Evolutionary conservation across 2,888 invertebrate species (phyloP), one percentile per base, ranked within the genome.

Genomic region (Drosophila mettleri): DNA sequence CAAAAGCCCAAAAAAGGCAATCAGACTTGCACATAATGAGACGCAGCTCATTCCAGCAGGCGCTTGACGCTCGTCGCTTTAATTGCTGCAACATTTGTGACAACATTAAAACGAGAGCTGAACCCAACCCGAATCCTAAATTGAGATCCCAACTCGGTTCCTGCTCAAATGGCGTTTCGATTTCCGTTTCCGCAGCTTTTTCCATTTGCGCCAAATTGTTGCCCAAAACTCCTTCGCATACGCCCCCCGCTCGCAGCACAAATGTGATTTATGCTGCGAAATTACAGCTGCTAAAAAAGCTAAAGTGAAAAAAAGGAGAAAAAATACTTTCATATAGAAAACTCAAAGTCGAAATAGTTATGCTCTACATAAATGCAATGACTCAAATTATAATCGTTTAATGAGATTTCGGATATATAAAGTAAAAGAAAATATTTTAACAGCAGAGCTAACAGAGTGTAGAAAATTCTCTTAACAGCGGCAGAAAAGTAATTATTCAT

Each of bases 1-100:
- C 73, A 64, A 41, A 59, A 55, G 61, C 64, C 84, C 86, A 70
- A 88, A 86, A 86, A 83, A 80, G 82, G 80, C 65, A 80, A 75
- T 78, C 48, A 64, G 74, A 68, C 78, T 64, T 78, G 74, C 74
- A 68, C 74, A 80, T 72, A 77, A 86, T 77, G 83, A 78, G 79
- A 60, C 60, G 57, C 57, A 22, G 54, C 54, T 59, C 55, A 62
- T 60, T 53, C 57, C 51, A 59, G 55, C 63, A 41, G 49, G 49
- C 39, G 18, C 46, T 9, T 18, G 46, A 14, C 48, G 34, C 31
- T 16, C 18, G 36, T 45, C 49, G 60, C 67, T 65, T 78, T 87
- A 85, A 87, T 82, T 82, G 68, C 72, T 53, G 71, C 52, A 62
- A 43, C 75, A 75, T 65, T 74, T 51, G 71, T 53, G 27, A 64